Percentiles rank a stretch among this genome's conserved stretches.
Conservation (phyloP, 2,113 vertebrate species). For the Lethenteron reissneri region DNA sequence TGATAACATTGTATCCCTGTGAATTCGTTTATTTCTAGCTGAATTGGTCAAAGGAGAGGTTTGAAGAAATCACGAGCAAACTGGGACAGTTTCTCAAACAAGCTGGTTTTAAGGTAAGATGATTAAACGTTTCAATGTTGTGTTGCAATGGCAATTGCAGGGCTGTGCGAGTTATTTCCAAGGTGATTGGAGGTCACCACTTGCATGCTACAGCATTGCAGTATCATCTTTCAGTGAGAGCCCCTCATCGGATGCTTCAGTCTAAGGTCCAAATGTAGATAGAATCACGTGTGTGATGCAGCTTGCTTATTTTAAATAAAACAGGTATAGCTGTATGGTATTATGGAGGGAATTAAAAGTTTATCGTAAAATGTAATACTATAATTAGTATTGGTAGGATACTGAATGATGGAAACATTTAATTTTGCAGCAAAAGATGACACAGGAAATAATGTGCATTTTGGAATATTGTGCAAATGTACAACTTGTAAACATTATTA, state of each 20-base stretch:
- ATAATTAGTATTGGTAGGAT: neutral
- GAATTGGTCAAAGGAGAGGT: constrained; percentile 80
- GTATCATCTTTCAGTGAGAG: too few species aligned
- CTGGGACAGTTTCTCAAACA: constrained; percentile 87
- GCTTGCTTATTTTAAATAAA: too few species aligned
- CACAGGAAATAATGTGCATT: neutral
- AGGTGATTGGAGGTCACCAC: too few species aligned
- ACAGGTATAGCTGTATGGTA: too few species aligned
- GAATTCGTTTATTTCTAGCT: constrained; percentile 24
- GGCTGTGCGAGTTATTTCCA: too few species aligned
- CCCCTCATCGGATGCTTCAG: too few species aligned
- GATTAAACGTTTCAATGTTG: too few species aligned
- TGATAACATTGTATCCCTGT: too few species aligned
- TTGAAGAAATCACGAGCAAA: constrained; percentile 62
- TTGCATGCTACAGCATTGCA: too few species aligned
- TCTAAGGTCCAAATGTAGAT: too few species aligned
- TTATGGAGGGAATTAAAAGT: neutral
- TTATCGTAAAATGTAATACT: neutral
- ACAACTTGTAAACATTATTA: constrained; percentile 10
- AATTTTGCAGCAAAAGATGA: neutral
- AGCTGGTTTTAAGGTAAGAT: constrained; percentile 81
- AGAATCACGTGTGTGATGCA: too few species aligned
- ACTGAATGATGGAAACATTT: neutral
- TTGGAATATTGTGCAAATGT: neutral
- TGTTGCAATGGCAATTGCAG: too few species aligned